phyloP scores from a whole-genome alignment of 23 tunicate genomes.

The Halocynthia aurantium region DNA sequence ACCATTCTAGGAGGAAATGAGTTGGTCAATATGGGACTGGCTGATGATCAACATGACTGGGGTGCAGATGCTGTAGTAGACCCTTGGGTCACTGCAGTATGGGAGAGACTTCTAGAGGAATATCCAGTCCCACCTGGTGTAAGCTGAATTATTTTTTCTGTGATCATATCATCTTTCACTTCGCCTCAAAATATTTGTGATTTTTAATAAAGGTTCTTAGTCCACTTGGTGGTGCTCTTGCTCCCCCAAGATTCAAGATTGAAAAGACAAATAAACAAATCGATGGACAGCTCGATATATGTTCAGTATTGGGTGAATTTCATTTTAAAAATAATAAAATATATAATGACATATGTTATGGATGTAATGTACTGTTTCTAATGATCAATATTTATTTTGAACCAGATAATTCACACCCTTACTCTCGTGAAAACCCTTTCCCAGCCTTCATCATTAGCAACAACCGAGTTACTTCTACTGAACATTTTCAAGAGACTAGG shows the following conservation, averaged over 20 bases:
- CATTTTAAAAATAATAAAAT: neutral
- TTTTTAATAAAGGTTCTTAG: constrained; percentile 18
- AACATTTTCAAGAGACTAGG: constrained; percentile 86
- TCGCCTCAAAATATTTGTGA: neutral
- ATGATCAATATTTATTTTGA: too few relatives aligned
- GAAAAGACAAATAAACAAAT: neutral
- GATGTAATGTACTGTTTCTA: neutral
- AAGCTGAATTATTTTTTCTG: neutral
- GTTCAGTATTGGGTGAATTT: neutral
- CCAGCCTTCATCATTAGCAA: constrained; percentile 26
- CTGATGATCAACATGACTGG: constrained; percentile 99
- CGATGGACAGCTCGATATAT: neutral
- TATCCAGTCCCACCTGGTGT: constrained; percentile 45
- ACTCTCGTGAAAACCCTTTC: constrained; percentile 42
- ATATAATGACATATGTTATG: neutral
- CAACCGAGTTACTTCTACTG: constrained; percentile 47
- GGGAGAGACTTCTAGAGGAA: constrained; percentile 28
- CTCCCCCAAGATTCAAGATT: constrained; percentile 35
- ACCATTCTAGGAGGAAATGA: constrained; percentile 40
- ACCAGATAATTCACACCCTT: neutral
- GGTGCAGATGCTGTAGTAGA: constrained; percentile 85
- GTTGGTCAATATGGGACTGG: constrained; percentile 58
- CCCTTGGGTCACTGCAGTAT: constrained; percentile 57
- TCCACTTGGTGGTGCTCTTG: constrained; percentile 31
- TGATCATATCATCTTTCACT: neutral